Percentiles rank a stretch among this genome's conserved stretches.
These are phyloP conservation scores for Sebastes matsubarae DNA, from an alignment of 2,797 vertebrate species.

Conservation along the genomic window DNA sequence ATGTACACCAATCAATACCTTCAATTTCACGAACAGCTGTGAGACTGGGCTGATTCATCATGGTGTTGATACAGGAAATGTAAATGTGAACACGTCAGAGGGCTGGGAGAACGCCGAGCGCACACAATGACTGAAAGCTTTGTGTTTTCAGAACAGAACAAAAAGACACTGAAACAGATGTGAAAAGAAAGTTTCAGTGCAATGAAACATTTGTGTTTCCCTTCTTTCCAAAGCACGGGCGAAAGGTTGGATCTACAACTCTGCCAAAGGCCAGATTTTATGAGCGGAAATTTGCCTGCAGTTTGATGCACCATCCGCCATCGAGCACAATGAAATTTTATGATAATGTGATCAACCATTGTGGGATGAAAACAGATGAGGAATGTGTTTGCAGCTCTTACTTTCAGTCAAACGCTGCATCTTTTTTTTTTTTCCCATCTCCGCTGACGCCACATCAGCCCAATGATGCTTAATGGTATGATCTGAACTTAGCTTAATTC, in stretches of 20 bases:
- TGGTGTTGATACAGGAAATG: neutral
- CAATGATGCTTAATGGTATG: constrained; percentile 15
- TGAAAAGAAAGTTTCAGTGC: neutral
- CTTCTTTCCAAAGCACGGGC: neutral
- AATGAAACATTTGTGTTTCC: constrained; percentile 19
- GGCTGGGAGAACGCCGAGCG: neutral
- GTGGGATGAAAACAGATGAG: constrained; percentile 23
- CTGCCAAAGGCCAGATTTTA: constrained; percentile 38
- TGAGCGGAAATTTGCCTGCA: constrained; percentile 7
- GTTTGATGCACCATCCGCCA: constrained; percentile 11
- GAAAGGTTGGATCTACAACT: constrained; percentile 25
- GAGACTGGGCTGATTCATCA: constrained; percentile 1
- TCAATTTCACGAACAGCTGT: no score
- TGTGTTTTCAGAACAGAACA: constrained; percentile 14
- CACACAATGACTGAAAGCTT: constrained; percentile 25
- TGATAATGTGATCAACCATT: constrained; percentile 29
- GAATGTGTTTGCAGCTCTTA: neutral
- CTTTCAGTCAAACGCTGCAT: neutral
- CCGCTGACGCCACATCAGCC: neutral
- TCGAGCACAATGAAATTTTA: constrained; percentile 18
- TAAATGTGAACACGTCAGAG: constrained; percentile 18
- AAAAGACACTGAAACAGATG: neutral
- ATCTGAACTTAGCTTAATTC: constrained; percentile 50
- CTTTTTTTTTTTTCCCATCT: neutral
- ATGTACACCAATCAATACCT: no score